Conservation (phyloP, 2,113 vertebrate species). For the Stigmatopora nigra region DNA sequence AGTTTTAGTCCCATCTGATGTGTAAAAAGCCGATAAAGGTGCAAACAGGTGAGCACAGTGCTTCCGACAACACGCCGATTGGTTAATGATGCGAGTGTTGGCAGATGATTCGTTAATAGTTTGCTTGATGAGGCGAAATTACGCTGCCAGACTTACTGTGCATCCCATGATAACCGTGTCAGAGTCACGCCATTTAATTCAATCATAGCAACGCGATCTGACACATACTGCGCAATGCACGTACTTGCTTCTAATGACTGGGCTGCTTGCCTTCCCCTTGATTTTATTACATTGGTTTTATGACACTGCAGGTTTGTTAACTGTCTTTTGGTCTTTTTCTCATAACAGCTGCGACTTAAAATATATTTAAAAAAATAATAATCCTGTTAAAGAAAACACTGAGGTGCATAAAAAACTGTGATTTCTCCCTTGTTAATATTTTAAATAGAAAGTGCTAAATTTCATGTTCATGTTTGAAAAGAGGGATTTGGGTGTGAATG, state of each 20-base stretch:
- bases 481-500: background rate
- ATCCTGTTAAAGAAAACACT: background rate
- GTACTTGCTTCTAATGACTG: slow-evolving; percentile 7
- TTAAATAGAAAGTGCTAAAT: background rate
- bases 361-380: background rate
- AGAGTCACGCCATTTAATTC: slow-evolving; percentile 48
- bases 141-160: slow-evolving; percentile 24
- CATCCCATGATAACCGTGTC: slow-evolving; percentile 46
- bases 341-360: slow-evolving; percentile 6
- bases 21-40: slow-evolving; percentile 33
- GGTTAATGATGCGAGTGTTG: slow-evolving; percentile 55
- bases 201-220: slow-evolving; percentile 34
- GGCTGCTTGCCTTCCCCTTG: slow-evolving; percentile 24
- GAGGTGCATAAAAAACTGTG: background rate
- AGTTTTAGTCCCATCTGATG: slow-evolving; percentile 18
- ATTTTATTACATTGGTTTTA: slow-evolving; percentile 28
- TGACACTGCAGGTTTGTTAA: slow-evolving; percentile 19
- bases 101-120: slow-evolving; percentile 57
- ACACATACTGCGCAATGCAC: slow-evolving; percentile 35
- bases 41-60: slow-evolving; percentile 36
- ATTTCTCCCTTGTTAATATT: background rate
- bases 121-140: slow-evolving; percentile 47
- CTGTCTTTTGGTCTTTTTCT: slow-evolving; percentile 14
- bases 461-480: background rate
- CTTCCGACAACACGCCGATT: slow-evolving; percentile 50